These are phyloP conservation scores for Amazona vittata DNA, from an alignment of 2,113 vertebrate genomes.

Conservation along the genomic window DNA sequence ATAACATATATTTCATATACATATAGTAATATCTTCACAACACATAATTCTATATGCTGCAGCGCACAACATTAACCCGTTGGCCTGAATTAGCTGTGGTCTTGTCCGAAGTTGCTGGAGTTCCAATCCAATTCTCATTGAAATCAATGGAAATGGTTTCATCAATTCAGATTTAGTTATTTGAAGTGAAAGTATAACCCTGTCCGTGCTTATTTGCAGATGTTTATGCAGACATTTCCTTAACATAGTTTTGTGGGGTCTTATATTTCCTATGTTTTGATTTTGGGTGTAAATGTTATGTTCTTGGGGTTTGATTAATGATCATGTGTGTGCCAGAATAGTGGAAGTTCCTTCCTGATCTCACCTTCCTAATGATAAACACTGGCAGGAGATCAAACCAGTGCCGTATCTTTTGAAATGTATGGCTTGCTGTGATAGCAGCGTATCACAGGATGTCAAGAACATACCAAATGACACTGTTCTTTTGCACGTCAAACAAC, in stretches of 20 bases:
- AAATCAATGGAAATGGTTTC: background rate
- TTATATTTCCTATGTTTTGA: conserved; percentile 28
- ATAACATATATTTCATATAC: background rate
- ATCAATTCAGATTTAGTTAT: background rate
- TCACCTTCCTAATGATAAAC: conserved; percentile 17
- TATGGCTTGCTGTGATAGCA: conserved; percentile 24
- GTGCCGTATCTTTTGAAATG: background rate
- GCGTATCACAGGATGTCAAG: background rate
- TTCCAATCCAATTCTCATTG: background rate
- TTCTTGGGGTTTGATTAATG: conserved; percentile 4
- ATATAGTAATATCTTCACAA: background rate
- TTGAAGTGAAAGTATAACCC: background rate
- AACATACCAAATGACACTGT: background rate
- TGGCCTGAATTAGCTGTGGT: background rate
- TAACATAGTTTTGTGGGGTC: background rate
- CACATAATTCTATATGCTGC: background rate
- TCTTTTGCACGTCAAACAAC: background rate
- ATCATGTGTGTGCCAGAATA: background rate
- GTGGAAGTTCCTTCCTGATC: background rate
- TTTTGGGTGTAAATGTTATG: background rate
- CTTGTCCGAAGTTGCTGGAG: background rate
- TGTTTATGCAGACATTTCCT: conserved; percentile 35
- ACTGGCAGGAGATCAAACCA: background rate
- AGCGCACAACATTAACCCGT: background rate
- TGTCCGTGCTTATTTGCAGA: background rate